Evolutionary conservation across 2,113 vertebrate species (phyloP), one percentile per base, ranked within the genome.

Genomic region (Chelonoidis abingdonii): DNA sequence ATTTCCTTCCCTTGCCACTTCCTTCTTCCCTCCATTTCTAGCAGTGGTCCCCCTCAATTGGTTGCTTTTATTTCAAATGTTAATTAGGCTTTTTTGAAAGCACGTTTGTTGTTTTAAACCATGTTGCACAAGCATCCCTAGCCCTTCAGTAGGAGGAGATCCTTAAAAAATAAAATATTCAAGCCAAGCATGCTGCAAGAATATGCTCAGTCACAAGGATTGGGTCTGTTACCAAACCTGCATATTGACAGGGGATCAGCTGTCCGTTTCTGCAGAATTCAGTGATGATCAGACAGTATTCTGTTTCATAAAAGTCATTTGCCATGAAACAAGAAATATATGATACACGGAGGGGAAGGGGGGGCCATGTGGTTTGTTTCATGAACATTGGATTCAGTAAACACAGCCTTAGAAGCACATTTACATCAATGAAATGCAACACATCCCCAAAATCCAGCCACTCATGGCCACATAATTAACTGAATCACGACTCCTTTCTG

Each of bases 401-500:
- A 56, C 3, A 22, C 19, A 59, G 87, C 56, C 80, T 10, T 1
- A 1, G n/a, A 31, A 59, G 41, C 0, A 27, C 47, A n/a, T 1
- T 1, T 2, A 75, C 44, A 79, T 49, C 84, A 81, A 1, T 1
- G 38, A 41, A 80, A 47, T 0, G 1, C 92, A 54, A 9, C 1
- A 5, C 17, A 35, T 2, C 59, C 8, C 49, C 80, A 44, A 80
- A 86, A 57, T 59, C 12, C 76, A 25, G 27, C 57, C 6, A 21
- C 53, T 50, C 49, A 59, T 10, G 41, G 54, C 24, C 83, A 2
- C 47, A 29, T 0, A 0, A 57, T 29, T 4, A 38, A 10, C 65
- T 0, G 8, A 80, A 29, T 47, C 13, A 1, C 6, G 6, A 12
- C 85, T 12, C 5, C 83, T 65, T 54, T 83, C 76, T 4, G 41